Conservation (phyloP, 2,797 vertebrate species). For the Sciaenops ocellatus region DNA sequence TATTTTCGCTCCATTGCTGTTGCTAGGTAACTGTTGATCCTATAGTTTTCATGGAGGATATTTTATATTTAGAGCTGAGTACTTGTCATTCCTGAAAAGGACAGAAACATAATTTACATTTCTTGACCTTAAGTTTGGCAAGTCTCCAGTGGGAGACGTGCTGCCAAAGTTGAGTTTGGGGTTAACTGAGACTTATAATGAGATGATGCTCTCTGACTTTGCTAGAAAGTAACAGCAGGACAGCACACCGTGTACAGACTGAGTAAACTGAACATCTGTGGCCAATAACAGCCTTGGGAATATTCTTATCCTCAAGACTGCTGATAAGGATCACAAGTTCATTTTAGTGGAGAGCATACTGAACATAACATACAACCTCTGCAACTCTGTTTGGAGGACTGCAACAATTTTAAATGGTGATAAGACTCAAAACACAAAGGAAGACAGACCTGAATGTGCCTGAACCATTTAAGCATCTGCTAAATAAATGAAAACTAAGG, state of each 20-base stretch:
- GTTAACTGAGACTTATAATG: slow-evolving; percentile 24
- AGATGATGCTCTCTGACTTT: neutral
- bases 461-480: neutral
- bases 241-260: neutral
- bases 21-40: slow-evolving; percentile 66
- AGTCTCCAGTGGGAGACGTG: neutral
- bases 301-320: slow-evolving; percentile 2
- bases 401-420: slow-evolving; percentile 17
- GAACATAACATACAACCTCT: slow-evolving; percentile 24
- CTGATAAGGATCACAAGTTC: slow-evolving; percentile 16
- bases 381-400: neutral
- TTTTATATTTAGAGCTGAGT: slow-evolving; percentile 44
- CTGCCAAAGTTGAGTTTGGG: slow-evolving; percentile 24
- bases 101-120: slow-evolving; percentile 30
- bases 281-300: slow-evolving; percentile 4
- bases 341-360: slow-evolving; percentile 21
- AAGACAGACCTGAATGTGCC: neutral
- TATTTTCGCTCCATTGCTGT: slow-evolving; percentile 37
- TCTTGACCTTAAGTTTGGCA: slow-evolving; percentile 20
- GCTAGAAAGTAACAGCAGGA: slow-evolving; percentile 3
- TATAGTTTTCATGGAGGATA: slow-evolving; percentile 43
- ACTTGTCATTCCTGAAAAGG: slow-evolving; percentile 22
- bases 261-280: slow-evolving; percentile 5
- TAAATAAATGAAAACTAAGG: neutral
- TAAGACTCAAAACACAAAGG: slow-evolving; percentile 8